phyloP scores from a whole-genome alignment of 2,888 invertebrate species.

The Mallateleia sp. region DNA sequence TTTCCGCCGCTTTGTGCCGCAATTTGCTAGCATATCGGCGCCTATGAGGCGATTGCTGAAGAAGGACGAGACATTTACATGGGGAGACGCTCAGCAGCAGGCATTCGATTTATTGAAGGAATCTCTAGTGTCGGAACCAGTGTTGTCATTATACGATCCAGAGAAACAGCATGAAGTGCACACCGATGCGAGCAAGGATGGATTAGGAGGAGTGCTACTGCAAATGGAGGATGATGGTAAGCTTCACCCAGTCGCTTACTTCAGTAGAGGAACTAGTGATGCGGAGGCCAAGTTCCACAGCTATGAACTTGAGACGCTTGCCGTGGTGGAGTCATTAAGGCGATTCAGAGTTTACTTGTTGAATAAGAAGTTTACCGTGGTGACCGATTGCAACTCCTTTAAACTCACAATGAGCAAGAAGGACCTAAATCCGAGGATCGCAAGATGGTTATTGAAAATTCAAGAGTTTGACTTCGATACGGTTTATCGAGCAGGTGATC shows the following conservation, averaged over 20 bases:
- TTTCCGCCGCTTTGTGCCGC: constrained; percentile 76
- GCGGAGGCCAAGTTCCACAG: constrained; percentile 85
- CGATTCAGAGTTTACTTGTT: constrained; percentile 85
- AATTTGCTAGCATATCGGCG: no score
- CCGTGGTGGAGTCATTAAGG: constrained; percentile 84
- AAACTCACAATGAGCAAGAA: constrained; percentile 18
- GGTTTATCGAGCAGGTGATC: not conserved
- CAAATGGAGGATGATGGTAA: not conserved
- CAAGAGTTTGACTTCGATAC: constrained; percentile 20
- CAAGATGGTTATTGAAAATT: constrained; percentile 15
- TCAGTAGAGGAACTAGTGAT: constrained; percentile 8
- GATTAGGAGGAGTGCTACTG: constrained; percentile 19
- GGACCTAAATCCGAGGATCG: constrained; percentile 10
- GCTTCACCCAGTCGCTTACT: constrained; percentile 15
- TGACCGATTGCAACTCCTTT: constrained; percentile 19
- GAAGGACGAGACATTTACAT: not conserved
- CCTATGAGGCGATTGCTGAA: no score
- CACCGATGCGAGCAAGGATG: constrained; percentile 9
- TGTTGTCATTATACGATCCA: constrained; percentile 7
- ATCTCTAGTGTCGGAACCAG: not conserved
- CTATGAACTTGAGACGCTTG: constrained; percentile 86
- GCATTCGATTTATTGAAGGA: constrained; percentile 10
- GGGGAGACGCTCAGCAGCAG: not conserved
- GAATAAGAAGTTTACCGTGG: not conserved
- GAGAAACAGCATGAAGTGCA: constrained; percentile 16